These are phyloP conservation scores for Lycophotia porphyrea DNA, from an alignment of 2,888 invertebrate genomes.

Conservation along the genomic window DNA sequence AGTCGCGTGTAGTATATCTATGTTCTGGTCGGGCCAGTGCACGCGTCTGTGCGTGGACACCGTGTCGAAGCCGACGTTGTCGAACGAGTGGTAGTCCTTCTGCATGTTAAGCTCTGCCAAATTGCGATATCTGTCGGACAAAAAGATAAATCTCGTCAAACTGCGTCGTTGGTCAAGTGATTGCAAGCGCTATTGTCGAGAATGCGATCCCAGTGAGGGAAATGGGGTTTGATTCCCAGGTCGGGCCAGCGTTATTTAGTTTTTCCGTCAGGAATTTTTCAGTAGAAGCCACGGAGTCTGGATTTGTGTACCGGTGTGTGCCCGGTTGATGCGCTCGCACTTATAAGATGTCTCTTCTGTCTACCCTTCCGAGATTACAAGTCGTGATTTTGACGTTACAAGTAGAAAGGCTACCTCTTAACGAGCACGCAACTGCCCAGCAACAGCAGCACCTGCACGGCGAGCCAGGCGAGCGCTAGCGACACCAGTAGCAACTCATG, in stretches of 20 bases:
- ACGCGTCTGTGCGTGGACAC: constrained; percentile 92
- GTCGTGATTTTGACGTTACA: not conserved
- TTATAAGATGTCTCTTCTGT: not conserved
- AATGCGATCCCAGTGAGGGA: not conserved
- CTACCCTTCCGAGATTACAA: not conserved
- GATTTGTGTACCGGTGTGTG: too few relatives aligned
- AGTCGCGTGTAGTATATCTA: constrained; percentile 81
- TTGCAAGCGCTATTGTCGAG: not conserved
- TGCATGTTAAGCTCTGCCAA: constrained; percentile 87
- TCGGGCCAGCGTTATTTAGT: not conserved
- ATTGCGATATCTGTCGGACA: constrained; percentile 82
- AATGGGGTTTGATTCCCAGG: not conserved
- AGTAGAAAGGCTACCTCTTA: constrained; percentile 80
- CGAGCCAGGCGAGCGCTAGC: constrained; percentile 91
- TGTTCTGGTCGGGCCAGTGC: constrained; percentile 92
- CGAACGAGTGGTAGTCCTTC: constrained; percentile 89
- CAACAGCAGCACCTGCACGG: constrained; percentile 89
- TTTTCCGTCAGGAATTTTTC: not conserved
- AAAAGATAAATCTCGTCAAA: not conserved
- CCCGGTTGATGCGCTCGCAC: not conserved
- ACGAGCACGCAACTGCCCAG: constrained; percentile 90
- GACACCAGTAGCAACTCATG: constrained; percentile 92
- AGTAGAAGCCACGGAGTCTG: not conserved
- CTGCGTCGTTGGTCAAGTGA: not conserved
- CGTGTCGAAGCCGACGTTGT: constrained; percentile 92